Base-by-base conservation (phyloP, 1,140 invertebrate genomes). In the Oryctes rhinoceros region DNA sequence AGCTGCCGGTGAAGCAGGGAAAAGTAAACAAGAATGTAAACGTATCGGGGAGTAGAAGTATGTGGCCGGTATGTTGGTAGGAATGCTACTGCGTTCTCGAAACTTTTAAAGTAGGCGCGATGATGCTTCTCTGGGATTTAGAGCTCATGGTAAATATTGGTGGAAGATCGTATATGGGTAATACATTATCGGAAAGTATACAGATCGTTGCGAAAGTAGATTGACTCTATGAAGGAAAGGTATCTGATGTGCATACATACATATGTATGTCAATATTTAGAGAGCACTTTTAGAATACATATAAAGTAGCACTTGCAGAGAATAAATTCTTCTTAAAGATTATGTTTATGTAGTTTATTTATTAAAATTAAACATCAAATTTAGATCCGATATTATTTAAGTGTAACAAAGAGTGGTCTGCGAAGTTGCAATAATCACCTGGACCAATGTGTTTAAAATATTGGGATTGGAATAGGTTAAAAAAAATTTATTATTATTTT, bases 11-110 rank as follows among this genome's bases (percentile, higher is more conserved):
- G 49, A 53, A 15, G 49, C 49, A 53, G 4, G 49, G 49, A 53
- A 53, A 18, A 53, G 49, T 18, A 53, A 53, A 53, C 49, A 53
- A 53, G 49, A 53, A 53, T 53, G 49, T 53, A 53, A 15, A 53
- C 4, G 49, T 53, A 53, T 53, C 49, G 49, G 49, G 49, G 49
- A 53, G 13, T 53, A 53, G 13, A 53, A 53, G n/a, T 53, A 53
- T 53, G 49, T 53, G 49, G 49, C 4, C 13, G 49, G 49, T 18
- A 53, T 53, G 49, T 53, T 18, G n/a, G 49, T 53, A 53, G 49
- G 49, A 53, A 53, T 53, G 11, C 49, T 53, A 53, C 49, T 15
- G 49, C 49, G 49, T 53, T 18, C 49, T 53, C 13, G 49, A 53
- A 53, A 1, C 13, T 15, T 53, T 15, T 18, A 18, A 53, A 53